Conservation (phyloP, 1,140 invertebrate species). For the Bombus sibiricus region DNA sequence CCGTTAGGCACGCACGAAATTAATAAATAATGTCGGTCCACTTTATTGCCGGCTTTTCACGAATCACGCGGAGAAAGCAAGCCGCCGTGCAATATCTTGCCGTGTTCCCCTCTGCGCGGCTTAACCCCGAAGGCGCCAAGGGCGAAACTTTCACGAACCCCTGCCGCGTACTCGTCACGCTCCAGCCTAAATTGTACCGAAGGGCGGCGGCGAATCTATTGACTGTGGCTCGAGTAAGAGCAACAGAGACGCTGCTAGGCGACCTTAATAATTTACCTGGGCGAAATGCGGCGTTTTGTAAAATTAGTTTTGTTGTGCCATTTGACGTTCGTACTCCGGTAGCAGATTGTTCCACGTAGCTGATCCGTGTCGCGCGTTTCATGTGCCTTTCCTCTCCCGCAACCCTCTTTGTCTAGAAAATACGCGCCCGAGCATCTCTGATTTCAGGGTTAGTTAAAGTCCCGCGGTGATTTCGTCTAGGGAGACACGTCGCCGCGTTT, state of each 20-base stretch:
- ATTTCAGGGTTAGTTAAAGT: constrained; percentile 24
- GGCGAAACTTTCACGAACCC: constrained; percentile 59
- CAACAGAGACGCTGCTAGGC: constrained; percentile 29
- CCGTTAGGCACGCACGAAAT: constrained; percentile 53
- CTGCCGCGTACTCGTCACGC: constrained; percentile 4
- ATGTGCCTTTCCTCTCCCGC: not conserved
- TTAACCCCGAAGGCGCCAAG: constrained; percentile 52
- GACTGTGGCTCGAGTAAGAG: not conserved
- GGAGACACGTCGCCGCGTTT: not conserved
- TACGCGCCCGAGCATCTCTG: not conserved
- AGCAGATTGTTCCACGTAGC: not conserved
- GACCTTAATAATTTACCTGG: constrained; percentile 70
- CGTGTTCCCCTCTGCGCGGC: constrained; percentile 49
- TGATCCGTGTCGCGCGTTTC: not conserved
- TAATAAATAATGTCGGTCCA: constrained; percentile 66
- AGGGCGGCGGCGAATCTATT: constrained; percentile 11
- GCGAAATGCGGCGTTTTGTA: constrained; percentile 70
- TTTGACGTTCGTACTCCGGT: constrained; percentile 48
- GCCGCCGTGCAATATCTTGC: constrained; percentile 43
- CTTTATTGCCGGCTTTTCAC: constrained; percentile 66
- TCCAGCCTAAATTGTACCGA: not conserved
- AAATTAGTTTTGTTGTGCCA: constrained; percentile 71
- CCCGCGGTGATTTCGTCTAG: constrained; percentile 13
- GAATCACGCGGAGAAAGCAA: constrained; percentile 30
- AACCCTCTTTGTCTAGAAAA: not conserved